Evolutionary conservation across 1,140 invertebrate species (phyloP).

Genomic region (Eumeta japonica): DNA sequence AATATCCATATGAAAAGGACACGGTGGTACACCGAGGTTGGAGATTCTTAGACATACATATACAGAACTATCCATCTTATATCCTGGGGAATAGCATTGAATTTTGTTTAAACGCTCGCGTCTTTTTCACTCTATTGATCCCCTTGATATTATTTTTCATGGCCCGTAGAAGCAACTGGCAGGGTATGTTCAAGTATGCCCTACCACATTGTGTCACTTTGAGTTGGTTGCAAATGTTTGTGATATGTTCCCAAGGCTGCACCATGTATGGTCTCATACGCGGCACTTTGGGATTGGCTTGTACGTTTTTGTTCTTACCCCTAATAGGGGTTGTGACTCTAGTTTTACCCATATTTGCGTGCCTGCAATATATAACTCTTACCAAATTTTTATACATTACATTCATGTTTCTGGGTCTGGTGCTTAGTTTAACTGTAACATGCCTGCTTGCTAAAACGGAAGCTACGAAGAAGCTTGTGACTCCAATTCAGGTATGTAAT

Average conservation of each 20-base stretch:
- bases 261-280: slow-evolving; percentile 77
- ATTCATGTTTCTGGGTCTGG: slow-evolving; percentile 57
- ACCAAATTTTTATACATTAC: slow-evolving; percentile 64
- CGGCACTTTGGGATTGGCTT: slow-evolving; percentile 73
- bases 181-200: slow-evolving; percentile 72
- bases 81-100: slow-evolving; percentile 79
- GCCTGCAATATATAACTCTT: slow-evolving; percentile 68
- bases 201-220: slow-evolving; percentile 84
- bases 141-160: slow-evolving; percentile 71
- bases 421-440: slow-evolving; percentile 59
- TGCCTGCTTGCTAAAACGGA: slow-evolving; percentile 65
- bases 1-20: slow-evolving; percentile 82
- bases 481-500: slow-evolving; percentile 61
- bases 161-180: slow-evolving; percentile 72
- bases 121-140: slow-evolving; percentile 74
- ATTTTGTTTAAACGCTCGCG: slow-evolving; percentile 79
- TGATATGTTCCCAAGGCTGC: slow-evolving; percentile 75
- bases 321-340: slow-evolving; percentile 73
- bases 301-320: slow-evolving; percentile 74
- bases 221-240: slow-evolving; percentile 83
- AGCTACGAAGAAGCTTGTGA: slow-evolving; percentile 64
- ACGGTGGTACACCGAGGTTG: slow-evolving; percentile 75
- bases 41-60: slow-evolving; percentile 75
- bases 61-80: slow-evolving; percentile 78
- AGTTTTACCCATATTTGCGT: slow-evolving; percentile 70